A percentile compares a stretch with the other conserved stretches of the same genome.
Evolutionary conservation across 2,797 vertebrate species (phyloP).

Genomic region (Acropternis orthonyx): DNA sequence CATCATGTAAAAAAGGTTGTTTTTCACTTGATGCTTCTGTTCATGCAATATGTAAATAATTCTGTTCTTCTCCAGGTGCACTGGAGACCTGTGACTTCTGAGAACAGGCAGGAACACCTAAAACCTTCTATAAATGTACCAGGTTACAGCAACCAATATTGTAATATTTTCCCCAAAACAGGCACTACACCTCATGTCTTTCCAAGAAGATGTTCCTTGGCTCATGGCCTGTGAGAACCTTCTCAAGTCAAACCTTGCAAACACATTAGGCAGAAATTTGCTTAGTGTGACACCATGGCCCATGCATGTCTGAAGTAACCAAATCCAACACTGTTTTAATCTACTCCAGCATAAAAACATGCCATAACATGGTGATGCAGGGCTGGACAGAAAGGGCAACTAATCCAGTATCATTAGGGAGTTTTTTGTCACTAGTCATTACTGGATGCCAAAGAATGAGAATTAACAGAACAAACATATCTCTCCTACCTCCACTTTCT

Average conservation of each 20-base stretch:
- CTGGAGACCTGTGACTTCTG: background rate
- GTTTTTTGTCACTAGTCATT: background rate
- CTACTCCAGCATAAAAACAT: background rate
- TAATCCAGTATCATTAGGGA: background rate
- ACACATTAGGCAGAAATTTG: background rate
- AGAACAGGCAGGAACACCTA: background rate
- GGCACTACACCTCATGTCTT: background rate
- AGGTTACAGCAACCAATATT: background rate
- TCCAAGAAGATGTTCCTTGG: background rate
- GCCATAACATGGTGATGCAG: background rate
- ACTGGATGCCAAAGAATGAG: background rate
- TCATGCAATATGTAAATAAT: background rate
- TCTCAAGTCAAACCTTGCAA: background rate
- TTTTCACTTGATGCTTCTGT: background rate
- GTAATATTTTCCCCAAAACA: background rate
- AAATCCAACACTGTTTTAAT: background rate
- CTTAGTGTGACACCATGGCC: background rate
- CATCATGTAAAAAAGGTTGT: background rate
- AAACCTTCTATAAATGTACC: background rate
- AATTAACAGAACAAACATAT: background rate
- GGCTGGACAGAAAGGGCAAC: background rate
- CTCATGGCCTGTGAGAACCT: background rate
- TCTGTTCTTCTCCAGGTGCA: background rate
- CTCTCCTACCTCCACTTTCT: background rate
- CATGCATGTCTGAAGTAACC: accelerated